phyloP scores from a whole-genome alignment of 2,888 invertebrate species.

The Polia nebulosa region DNA sequence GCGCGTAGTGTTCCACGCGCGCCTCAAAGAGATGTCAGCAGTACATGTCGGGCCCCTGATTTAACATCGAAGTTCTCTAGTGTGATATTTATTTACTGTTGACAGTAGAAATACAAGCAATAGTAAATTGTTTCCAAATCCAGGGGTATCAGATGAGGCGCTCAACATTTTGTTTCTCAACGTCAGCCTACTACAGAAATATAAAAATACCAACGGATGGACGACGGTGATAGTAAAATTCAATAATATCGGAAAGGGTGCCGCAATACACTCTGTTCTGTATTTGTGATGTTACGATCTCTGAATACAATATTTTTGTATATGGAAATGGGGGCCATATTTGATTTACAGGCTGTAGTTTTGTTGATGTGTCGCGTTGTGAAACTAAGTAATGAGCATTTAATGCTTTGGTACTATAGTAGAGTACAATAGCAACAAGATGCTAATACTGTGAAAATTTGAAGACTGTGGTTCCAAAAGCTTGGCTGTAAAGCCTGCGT shows the following conservation, averaged over 20 bases:
- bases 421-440: too few species aligned
- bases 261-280: conserved; percentile 21
- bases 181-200: conserved; percentile 18
- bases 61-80: too few species aligned
- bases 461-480: too few species aligned
- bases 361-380: background rate
- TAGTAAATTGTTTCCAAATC: background rate
- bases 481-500: too few species aligned
- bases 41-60: too few species aligned
- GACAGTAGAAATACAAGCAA: background rate
- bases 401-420: too few species aligned
- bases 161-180: conserved; percentile 6
- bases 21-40: too few species aligned
- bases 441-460: too few species aligned
- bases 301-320: conserved; percentile 44
- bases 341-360: conserved; percentile 26
- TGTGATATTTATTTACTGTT: too few species aligned
- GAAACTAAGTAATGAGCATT: too few species aligned
- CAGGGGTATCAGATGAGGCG: conserved; percentile 8
- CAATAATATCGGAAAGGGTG: conserved; percentile 53
- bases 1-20: too few species aligned
- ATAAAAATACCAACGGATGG: conserved; percentile 38
- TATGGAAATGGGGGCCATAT: conserved; percentile 10
- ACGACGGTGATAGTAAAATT: conserved; percentile 40
- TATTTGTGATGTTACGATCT: conserved; percentile 33